phyloP scores from a whole-genome alignment of 2,113 vertebrate species.

The Cyanoderma ruficeps region DNA sequence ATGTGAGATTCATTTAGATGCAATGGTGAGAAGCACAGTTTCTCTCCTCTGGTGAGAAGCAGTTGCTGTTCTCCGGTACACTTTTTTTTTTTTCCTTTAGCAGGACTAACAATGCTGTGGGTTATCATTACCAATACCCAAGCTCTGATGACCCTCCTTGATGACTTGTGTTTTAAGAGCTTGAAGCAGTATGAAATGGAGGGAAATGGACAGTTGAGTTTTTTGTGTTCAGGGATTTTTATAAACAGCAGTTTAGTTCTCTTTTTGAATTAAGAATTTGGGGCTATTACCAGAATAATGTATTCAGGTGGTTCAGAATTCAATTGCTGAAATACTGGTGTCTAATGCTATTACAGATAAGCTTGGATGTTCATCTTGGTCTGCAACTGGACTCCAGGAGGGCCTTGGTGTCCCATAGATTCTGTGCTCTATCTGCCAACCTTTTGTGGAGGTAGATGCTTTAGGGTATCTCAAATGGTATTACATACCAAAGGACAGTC shows the following conservation, averaged over 20 bases:
- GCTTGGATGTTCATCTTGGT: not conserved
- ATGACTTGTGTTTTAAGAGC: not conserved
- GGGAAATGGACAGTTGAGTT: not conserved
- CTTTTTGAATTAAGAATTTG: not conserved
- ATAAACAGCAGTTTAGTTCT: not conserved
- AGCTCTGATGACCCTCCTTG: not conserved
- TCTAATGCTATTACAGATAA: not conserved
- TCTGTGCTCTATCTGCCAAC: not conserved
- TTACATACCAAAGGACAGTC: not conserved
- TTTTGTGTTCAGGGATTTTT: not conserved
- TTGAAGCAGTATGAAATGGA: not conserved
- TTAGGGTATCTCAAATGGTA: not conserved
- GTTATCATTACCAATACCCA: not conserved
- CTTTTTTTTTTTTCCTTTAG: not conserved
- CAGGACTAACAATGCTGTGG: not conserved
- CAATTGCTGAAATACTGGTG: not conserved
- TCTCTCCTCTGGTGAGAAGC: not conserved
- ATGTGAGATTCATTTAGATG: not conserved
- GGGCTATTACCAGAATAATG: not conserved
- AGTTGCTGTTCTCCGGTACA: not conserved
- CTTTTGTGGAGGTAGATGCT: not conserved
- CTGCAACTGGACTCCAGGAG: not conserved
- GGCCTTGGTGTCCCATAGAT: not conserved
- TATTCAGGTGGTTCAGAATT: not conserved
- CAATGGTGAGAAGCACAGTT: not conserved